Evolutionary conservation across 2,888 invertebrate genomes (phyloP).

Genomic region (Cephalotes varians): DNA sequence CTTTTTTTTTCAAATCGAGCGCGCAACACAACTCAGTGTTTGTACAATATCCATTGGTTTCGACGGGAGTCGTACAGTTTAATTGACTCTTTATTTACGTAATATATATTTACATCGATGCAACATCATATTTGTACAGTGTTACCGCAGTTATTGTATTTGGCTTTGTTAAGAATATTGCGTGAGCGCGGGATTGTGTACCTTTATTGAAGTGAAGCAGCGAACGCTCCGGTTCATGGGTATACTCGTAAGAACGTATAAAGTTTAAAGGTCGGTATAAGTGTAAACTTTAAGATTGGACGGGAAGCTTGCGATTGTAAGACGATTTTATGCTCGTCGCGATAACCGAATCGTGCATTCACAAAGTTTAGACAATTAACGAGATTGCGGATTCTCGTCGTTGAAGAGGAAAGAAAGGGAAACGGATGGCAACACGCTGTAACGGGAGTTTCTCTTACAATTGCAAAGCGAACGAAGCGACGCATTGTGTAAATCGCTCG

Average conservation of each 20-base stretch:
- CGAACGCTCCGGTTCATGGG: slow-evolving; percentile 55
- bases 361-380: background rate
- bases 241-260: slow-evolving; percentile 55
- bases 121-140: background rate
- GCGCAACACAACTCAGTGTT: background rate
- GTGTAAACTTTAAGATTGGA: slow-evolving; percentile 40
- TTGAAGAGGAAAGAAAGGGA: background rate
- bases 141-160: background rate
- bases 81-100: background rate
- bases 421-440: background rate
- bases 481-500: slow-evolving; percentile 76
- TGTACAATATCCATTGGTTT: background rate
- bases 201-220: slow-evolving; percentile 23
- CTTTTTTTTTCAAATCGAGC: background rate
- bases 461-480: slow-evolving; percentile 50
- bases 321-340: slow-evolving; percentile 20
- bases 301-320: slow-evolving; percentile 62
- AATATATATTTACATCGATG: slow-evolving; percentile 11
- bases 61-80: background rate
- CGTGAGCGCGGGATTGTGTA: slow-evolving; percentile 33
- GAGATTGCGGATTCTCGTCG: background rate
- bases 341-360: background rate
- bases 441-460: slow-evolving; percentile 64
- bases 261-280: slow-evolving; percentile 38
- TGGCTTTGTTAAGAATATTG: background rate